Percentiles rank a stretch among this genome's conserved stretches.
Conservation (phyloP, 2,797 vertebrate genomes). For the Hyperoplus immaculatus region DNA sequence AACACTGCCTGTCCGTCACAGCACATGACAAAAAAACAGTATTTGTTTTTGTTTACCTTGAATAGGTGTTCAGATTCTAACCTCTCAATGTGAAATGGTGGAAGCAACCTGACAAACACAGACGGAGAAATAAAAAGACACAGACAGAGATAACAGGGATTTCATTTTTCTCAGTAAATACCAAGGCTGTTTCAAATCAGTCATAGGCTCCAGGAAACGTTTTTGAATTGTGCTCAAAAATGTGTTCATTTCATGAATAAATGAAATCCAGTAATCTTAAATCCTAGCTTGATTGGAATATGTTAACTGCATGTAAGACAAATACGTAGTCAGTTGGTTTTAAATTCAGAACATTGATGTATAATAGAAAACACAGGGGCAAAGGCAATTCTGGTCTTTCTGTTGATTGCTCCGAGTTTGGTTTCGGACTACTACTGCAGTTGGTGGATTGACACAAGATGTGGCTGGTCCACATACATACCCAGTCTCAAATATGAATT, state of each 20-base stretch:
- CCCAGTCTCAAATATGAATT: too few species aligned
- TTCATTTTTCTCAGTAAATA: constrained; percentile 10
- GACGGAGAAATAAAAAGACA: constrained; percentile 2
- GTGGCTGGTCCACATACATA: too few species aligned
- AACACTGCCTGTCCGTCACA: constrained; percentile 12
- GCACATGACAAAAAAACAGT: neutral
- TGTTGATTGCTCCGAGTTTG: too few species aligned
- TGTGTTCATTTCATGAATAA: constrained; percentile 12
- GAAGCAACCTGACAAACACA: neutral
- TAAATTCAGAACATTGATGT: too few species aligned
- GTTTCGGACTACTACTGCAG: too few species aligned
- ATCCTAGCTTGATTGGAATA: too few species aligned
- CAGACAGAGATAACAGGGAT: neutral
- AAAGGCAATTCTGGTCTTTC: too few species aligned
- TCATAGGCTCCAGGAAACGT: neutral
- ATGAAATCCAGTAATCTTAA: too few species aligned
- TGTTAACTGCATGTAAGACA: too few species aligned
- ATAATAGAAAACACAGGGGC: too few species aligned
- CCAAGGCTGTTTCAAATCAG: constrained; percentile 36
- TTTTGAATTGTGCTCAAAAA: constrained; percentile 22
- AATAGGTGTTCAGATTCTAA: constrained; percentile 5
- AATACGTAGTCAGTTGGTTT: too few species aligned
- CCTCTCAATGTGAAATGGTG: constrained; percentile 22
- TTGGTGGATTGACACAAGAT: too few species aligned
- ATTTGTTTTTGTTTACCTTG: constrained; percentile 23